phyloP scores from a whole-genome alignment of 2,113 vertebrate species.

The Isurus oxyrinchus region DNA sequence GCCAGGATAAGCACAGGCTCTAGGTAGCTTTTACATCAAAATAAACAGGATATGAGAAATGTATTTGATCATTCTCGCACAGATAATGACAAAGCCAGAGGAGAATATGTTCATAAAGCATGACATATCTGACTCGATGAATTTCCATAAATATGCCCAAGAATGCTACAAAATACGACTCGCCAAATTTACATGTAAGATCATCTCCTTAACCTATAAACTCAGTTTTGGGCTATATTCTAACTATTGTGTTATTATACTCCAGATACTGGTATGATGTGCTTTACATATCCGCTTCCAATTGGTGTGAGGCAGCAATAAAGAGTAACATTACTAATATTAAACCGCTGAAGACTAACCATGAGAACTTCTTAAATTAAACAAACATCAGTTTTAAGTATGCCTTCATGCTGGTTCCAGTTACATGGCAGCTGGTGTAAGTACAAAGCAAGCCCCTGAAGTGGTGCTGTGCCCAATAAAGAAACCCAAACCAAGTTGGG shows the following conservation, averaged over 20 bases:
- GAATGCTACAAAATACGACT: neutral
- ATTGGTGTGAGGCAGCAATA: neutral
- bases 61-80: constrained; percentile 70
- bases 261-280: neutral
- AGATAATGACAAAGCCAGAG: neutral
- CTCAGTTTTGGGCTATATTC: neutral
- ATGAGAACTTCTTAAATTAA: neutral
- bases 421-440: neutral
- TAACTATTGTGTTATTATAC: neutral
- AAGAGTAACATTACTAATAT: neutral
- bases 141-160: neutral
- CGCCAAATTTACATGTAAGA: neutral
- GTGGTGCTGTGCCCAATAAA: neutral
- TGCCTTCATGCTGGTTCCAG: neutral
- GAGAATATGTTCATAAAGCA: neutral
- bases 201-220: neutral
- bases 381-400: neutral
- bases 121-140: neutral
- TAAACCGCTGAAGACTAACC: neutral
- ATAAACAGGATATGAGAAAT: constrained; percentile 47
- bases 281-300: neutral
- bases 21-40: neutral
- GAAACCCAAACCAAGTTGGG: neutral
- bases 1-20: neutral
- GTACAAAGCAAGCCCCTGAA: neutral